Percentiles rank a stretch among this genome's conserved stretches.
phyloP scores from a whole-genome alignment of 1,140 invertebrate genomes.

The Drosophila erecta region DNA sequence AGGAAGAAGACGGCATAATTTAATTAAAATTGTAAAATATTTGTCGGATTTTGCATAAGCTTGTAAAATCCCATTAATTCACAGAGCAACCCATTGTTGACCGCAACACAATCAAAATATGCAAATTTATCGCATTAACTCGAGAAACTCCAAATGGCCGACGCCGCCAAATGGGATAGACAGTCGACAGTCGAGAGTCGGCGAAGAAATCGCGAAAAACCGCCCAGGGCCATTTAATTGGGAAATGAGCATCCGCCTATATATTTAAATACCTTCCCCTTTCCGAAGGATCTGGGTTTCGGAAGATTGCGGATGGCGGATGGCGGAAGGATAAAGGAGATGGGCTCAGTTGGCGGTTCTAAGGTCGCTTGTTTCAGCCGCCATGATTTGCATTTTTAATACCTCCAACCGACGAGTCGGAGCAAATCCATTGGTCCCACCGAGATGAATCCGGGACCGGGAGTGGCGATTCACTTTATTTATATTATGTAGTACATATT shows the following conservation, averaged over 20 bases:
- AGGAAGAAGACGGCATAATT: constrained; percentile 71
- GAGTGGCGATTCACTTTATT: constrained; percentile 39
- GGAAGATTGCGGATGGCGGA: background rate
- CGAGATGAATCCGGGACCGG: constrained; percentile 32
- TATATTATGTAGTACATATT: constrained; percentile 40
- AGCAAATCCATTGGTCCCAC: constrained; percentile 55
- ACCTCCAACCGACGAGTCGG: constrained; percentile 31
- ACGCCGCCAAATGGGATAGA: constrained; percentile 32
- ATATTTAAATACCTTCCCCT: constrained; percentile 10
- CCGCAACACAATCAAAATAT: constrained; percentile 84
- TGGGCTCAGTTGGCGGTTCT: constrained; percentile 46
- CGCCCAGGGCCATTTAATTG: constrained; percentile 70
- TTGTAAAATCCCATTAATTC: constrained; percentile 80
- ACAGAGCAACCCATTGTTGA: constrained; percentile 82
- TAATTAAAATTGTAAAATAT: constrained; percentile 83
- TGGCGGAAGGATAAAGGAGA: constrained; percentile 10
- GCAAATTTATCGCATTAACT: constrained; percentile 84
- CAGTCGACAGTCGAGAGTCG: constrained; percentile 10
- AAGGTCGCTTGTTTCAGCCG: constrained; percentile 54
- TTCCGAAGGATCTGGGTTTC: background rate
- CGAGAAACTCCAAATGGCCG: constrained; percentile 64
- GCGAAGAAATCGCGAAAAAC: constrained; percentile 63
- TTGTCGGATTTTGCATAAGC: constrained; percentile 81
- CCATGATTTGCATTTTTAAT: constrained; percentile 71
- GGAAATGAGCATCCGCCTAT: constrained; percentile 52